Evolutionary conservation across 2,113 vertebrate genomes (phyloP).

Genomic region (Melospiza melodia): DNA sequence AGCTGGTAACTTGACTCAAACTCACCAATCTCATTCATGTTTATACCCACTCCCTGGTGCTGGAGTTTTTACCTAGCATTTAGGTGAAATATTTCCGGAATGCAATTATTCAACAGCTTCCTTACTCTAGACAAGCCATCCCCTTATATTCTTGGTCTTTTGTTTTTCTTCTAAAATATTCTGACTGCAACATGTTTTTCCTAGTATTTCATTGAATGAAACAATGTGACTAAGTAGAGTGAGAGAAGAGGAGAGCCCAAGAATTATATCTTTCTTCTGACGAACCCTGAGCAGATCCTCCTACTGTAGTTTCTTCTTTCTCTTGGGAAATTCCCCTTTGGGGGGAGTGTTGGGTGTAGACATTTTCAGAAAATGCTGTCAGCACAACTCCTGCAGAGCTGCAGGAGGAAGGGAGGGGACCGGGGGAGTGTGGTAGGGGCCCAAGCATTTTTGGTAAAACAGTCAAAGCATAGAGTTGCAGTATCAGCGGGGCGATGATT

Average conservation of each 20-base stretch:
- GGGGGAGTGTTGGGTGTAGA: not conserved
- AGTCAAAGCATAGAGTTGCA: not conserved
- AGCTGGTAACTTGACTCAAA: not conserved
- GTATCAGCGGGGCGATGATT: not conserved
- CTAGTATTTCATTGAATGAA: not conserved
- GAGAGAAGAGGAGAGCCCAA: not conserved
- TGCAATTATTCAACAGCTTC: not conserved
- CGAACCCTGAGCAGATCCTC: not conserved
- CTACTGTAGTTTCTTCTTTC: not conserved
- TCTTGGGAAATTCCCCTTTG: conserved; percentile 6
- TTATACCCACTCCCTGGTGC: not conserved
- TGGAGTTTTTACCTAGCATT: not conserved
- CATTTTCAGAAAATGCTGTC: conserved; percentile 15
- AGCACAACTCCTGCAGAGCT: not conserved
- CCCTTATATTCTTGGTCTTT: not conserved
- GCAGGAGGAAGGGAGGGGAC: not conserved
- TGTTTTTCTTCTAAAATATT: not conserved
- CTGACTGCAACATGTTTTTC: not conserved
- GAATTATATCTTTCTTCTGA: not conserved
- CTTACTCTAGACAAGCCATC: not conserved
- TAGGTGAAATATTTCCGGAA: not conserved
- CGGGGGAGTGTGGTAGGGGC: not conserved
- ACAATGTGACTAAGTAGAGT: not conserved
- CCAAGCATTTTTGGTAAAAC: not conserved
- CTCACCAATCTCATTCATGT: not conserved